A percentile compares a stretch with the other conserved stretches of the same genome.
These are phyloP conservation scores for Seriola rivoliana DNA, from an alignment of 2,113 vertebrate species.

Conservation along the genomic window DNA sequence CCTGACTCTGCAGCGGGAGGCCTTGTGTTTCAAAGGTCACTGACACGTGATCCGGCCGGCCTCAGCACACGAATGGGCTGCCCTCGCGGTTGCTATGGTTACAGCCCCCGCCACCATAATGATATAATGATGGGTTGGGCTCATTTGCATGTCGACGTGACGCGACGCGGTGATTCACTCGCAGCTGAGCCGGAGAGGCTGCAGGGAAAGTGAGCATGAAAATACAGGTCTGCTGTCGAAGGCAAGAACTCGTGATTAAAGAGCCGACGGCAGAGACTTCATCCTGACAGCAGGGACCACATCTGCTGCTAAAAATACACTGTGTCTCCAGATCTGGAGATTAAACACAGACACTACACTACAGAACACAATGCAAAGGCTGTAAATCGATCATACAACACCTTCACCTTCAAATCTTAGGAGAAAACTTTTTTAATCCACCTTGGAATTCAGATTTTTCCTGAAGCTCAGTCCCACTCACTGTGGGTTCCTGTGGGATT, in stretches of 20 bases:
- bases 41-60: background rate
- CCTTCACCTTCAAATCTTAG: too few species aligned
- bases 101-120: conserved; percentile 12
- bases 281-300: too few species aligned
- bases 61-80: background rate
- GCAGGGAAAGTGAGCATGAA: background rate
- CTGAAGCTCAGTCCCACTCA: too few species aligned
- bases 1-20: conserved; percentile 9
- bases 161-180: background rate
- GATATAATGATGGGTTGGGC: conserved; percentile 22
- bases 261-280: background rate
- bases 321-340: background rate
- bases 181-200: background rate
- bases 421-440: background rate
- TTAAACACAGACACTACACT: conserved; percentile 3
- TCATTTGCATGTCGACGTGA: conserved; percentile 58
- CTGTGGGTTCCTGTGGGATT: too few species aligned
- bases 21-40: conserved; percentile 49
- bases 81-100: conserved; percentile 23
- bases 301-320: conserved; percentile 19
- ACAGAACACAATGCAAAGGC: too few species aligned
- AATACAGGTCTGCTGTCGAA: background rate
- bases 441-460: too few species aligned
- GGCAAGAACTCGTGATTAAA: background rate
- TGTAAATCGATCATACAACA: too few species aligned